Base-by-base conservation (phyloP, 2,888 invertebrate species). In the Thelaira solivaga region DNA sequence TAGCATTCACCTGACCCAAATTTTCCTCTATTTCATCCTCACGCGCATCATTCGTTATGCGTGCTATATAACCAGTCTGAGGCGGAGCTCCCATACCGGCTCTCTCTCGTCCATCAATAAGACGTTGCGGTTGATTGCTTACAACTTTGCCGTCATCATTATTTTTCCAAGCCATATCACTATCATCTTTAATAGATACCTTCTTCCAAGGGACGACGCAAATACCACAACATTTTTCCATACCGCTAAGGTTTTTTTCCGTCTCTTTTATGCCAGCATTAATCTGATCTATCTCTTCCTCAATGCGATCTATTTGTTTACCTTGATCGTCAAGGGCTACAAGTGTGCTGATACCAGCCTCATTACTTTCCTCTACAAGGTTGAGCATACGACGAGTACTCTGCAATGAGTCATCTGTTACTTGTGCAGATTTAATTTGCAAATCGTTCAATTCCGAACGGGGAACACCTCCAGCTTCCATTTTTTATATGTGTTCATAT, bases 1-100 rank as follows among this genome's bases (percentile, higher is more conserved):
- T 98, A 51, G 96, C 97, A 90, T 95, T 96, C 82, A 99, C 98
- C 88, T 98, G 97, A 11, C 95, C 95, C 93, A 99, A 94, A 90
- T 99, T 99, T 80, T 98, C 96, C 88, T 99, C 99, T 99, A 99
- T 99, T 90, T 99, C 99, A 83, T 95, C 96, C 89, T 99, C 99
- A 79, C 99, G 94, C 3, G 98, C 99, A 89, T 99, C 99, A 88
- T 97, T 97, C 81, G 98, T 99, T 87, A 99, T 98, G 90, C 97
- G 84, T 2, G 83, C 83, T n/a, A 86, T 78, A 49, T 86, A 86
- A 6, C 85, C 86, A 0, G 83, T 83, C 95, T 84, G 83, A 0
- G 85, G 4, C n/a, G n/a, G n/a, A n/a, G n/a, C n/a, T n/a, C n/a
- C n/a, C n/a, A n/a, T n/a, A n/a, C n/a, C n/a, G n/a, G n/a, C n/a